These are phyloP conservation scores for Drosophila chauvacae DNA, from an alignment of 1,140 invertebrate genomes.

Conservation along the genomic window DNA sequence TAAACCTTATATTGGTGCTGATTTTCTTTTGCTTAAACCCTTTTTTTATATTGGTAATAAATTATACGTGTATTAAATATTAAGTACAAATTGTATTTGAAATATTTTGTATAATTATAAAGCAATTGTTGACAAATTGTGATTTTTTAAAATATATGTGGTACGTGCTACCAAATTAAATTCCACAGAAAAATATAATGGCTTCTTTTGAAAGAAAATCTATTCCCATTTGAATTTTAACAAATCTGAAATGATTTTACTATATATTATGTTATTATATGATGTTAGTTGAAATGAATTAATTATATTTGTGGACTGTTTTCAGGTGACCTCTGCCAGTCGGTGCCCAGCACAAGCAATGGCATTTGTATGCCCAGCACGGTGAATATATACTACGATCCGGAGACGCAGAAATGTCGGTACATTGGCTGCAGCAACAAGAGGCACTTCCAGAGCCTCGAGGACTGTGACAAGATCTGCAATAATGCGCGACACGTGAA, in stretches of 20 bases:
- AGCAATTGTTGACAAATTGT: too few relatives aligned
- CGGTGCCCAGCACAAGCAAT: constrained; percentile 60
- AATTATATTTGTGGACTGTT: neutral
- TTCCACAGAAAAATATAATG: too few relatives aligned
- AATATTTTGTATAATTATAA: too few relatives aligned
- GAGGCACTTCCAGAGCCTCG: constrained; percentile 61
- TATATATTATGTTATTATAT: neutral
- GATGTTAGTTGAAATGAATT: neutral
- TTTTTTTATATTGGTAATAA: too few relatives aligned
- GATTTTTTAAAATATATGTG: too few relatives aligned
- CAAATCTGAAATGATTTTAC: neutral
- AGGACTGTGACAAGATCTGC: constrained; percentile 78
- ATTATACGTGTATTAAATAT: too few relatives aligned
- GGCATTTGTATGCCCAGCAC: constrained; percentile 63
- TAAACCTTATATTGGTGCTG: too few relatives aligned
- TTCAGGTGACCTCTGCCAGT: constrained; percentile 69
- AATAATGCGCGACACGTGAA: constrained; percentile 68
- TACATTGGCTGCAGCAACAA: constrained; percentile 69
- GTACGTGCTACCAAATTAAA: too few relatives aligned
- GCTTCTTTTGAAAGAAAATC: neutral
- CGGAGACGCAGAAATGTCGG: constrained; percentile 70
- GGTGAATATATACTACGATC: constrained; percentile 72
- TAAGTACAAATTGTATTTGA: too few relatives aligned
- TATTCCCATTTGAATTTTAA: neutral
- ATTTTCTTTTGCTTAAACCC: too few relatives aligned